Base-by-base conservation (phyloP, 1,140 invertebrate genomes). In the Drosophila pallidifrons region DNA sequence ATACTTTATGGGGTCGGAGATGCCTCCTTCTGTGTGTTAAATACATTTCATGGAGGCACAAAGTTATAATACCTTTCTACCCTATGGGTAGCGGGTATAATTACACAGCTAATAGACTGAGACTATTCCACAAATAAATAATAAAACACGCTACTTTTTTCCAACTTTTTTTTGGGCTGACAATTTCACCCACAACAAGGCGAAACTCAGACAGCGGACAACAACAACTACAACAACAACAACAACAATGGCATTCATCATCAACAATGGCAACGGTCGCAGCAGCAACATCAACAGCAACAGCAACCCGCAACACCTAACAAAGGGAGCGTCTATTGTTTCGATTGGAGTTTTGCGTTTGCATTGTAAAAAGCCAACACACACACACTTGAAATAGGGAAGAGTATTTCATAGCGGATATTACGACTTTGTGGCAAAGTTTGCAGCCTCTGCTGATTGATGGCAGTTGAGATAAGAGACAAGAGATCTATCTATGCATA, bases 161-260 rank as follows among this genome's bases (percentile, higher is more conserved):
- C 20, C 20, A 38, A 46, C 63, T 35, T 38, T 72, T 72, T 64
- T 75, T 63, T 66, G 63, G 52, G 51, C 67, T 79, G 82, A 47
- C 71, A 88, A 88, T 86, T 87, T 87, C 83, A 88, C 83, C 83
- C 82, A 77, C 83, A 86, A 86, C 72, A 76, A 83, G 79, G 70
- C 72, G 35, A 64, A 55, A 43, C 13, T 28, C 15, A 54, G 49
- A 61, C 30, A 69, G 35, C 67, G 78, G 51, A 79, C 65, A 66
- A 75, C 49, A 66, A 16, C 65, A 35, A 73, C 54, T 20, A 20
- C 16, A 20, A 79, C 65, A 66, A 75, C 45, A 66, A 75, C 45
- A 66, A 16, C 65, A 35, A 77, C 54, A 66, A 66, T 66, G 70
- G 63, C 61, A 73, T 73, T 73, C 63, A 73, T 66, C 70, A 73